Base-by-base conservation (phyloP, 2,888 invertebrate genomes). In the Drosophila setosimentum region DNA sequence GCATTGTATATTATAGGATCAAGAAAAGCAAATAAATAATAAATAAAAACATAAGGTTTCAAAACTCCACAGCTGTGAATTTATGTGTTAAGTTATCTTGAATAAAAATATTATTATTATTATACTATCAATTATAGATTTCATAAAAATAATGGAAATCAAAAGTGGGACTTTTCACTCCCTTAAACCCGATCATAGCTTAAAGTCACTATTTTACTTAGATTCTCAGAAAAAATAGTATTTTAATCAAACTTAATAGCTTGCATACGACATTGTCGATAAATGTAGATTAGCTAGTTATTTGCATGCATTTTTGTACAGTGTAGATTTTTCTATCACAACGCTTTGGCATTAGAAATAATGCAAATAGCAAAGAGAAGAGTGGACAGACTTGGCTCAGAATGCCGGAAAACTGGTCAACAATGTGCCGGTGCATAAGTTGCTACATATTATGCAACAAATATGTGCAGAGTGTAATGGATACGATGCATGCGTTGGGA, bases 381-480 rank as follows among this genome's bases (percentile, higher is more conserved):
- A 18, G 21, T 40, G 35, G 4, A 49, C 3, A 3, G 51, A 49
- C 21, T 72, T 54, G 27, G 18, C 51, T 53, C 49, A 57, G 66
- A 68, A 76, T 82, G 54, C 73, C 60, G 68, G 70, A 64, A 70
- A 79, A 82, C 89, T 73, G 83, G 89, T 83, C 83, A 86, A 83
- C 84, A 84, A 83, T 87, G 82, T 76, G 80, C 71, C 68, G 73
- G 74, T 66, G 72, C 80, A 86, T 83, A 89, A 86, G 89, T 80
- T 80, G 74, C 83, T 63, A 84, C 73, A 87, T 67, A 84, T 84
- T 89, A 80, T 89, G 80, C 81, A 83, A 80, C 81, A 84, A 84
- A 84, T 86, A 89, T 84, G 89, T 69, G 69, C 32, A 69, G 62
- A 61, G 50, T 64, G 79, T 67, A 66, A 64, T 58, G 40, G 66